phyloP scores from a whole-genome alignment of 2,888 invertebrate genomes.

The Ichneumoninae sp. region DNA sequence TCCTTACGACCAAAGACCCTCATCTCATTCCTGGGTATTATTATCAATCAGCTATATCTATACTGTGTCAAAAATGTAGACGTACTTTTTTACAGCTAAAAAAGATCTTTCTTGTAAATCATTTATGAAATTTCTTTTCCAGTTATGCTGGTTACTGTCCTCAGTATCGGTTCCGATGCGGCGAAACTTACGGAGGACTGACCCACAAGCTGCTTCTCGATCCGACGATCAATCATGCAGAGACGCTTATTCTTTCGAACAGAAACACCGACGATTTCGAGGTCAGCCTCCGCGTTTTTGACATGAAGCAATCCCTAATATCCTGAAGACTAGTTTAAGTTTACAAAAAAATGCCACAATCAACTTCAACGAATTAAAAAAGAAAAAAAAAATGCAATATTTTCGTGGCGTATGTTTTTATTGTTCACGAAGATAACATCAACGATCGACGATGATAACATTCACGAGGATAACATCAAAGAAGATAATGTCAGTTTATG shows the following conservation, averaged over 20 bases:
- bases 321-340: not conserved
- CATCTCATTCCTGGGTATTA: conserved; percentile 92
- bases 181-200: conserved; percentile 90
- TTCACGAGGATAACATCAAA: not conserved
- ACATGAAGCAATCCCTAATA: not conserved
- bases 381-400: not conserved
- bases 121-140: conserved; percentile 46
- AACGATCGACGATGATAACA: too few relatives aligned
- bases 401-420: not conserved
- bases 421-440: not conserved
- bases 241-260: conserved; percentile 89
- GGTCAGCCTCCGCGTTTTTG: conserved; percentile 82
- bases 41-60: conserved; percentile 62
- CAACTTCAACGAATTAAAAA: not conserved
- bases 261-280: conserved; percentile 88
- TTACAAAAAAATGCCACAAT: not conserved
- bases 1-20: conserved; percentile 88
- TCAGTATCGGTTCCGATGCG: conserved; percentile 90
- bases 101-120: conserved; percentile 1
- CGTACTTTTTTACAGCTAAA: not conserved
- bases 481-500: not conserved
- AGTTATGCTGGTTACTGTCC: conserved; percentile 93
- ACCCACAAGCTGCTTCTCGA: conserved; percentile 90
- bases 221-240: conserved; percentile 90
- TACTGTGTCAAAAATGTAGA: conserved; percentile 47